Evolutionary conservation across 2,113 vertebrate species (phyloP), one percentile per base, ranked within the genome.

Genomic region (Epinephelus cyanopodus): DNA sequence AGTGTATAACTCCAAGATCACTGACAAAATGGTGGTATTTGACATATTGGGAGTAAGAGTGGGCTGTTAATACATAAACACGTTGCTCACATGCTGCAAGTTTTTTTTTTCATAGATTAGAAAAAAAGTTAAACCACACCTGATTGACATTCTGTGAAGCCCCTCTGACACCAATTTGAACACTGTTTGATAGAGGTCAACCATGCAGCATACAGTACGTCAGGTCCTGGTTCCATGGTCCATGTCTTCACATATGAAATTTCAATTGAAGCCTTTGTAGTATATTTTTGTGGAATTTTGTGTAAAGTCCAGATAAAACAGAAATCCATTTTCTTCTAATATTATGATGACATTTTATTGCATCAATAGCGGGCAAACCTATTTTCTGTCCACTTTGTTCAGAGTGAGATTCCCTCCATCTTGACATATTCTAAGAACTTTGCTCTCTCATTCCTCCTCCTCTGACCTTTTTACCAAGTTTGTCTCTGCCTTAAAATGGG

Each of bases 401-500:
- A 54, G 5, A 47, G 37, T 48, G 14, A 67, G 75, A 13, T 25
- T 21, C 23, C 63, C 10, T 61, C 42, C 5, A 45, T 58, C 71
- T 37, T 57, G 39, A 27, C 39, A 23, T 56, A 61, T 25, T 79
- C 12, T 12, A 19, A 47, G 4, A 65, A 25, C 18, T 23, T 17
- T 52, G 18, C 18, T 6, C 42, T 70, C 19, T 68, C 27, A 27
- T 61, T 70, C 19, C 2, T 65, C n/a, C 13, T 73, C 39, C 42
- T 67, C 17, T 77, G 29, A 45, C 5, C 42, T 72, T 39, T 68
- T 58, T 66, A 76, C 71, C 52, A 65, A 64, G n/a, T 70, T 53
- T 53, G 52, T 6, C 58, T 75, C 23, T 47, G 54, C 39, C 37
- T 72, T 33, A 17, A 61, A 54, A 72, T 61, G 1, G 33, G 45